Conservation (phyloP, 1,140 invertebrate genomes). For the Thalassaphorura encarpata region DNA sequence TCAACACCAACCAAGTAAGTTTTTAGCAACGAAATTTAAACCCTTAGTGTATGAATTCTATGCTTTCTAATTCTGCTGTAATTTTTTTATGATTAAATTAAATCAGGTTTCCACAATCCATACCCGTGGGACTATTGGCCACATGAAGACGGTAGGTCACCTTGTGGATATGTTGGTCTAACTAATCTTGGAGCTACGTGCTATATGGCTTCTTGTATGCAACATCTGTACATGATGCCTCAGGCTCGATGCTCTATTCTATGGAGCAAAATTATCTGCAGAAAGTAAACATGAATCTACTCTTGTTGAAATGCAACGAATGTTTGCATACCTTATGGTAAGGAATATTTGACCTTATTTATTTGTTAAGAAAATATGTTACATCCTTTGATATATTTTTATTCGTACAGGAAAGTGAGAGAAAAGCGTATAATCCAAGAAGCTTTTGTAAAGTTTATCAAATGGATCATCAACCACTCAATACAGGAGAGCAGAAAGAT, state of each 20-base stretch:
- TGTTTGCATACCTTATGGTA: conserved; percentile 87
- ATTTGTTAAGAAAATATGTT: not conserved
- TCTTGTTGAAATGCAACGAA: conserved; percentile 74
- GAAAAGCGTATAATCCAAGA: conserved; percentile 88
- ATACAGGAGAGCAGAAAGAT: conserved; percentile 94
- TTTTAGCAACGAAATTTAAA: conserved; percentile 16
- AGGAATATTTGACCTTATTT: conserved; percentile 19
- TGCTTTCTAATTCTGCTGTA: conserved; percentile 14
- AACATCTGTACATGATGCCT: conserved; percentile 94
- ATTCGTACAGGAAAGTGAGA: conserved; percentile 64
- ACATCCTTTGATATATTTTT: not conserved
- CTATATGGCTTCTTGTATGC: conserved; percentile 95
- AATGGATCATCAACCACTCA: conserved; percentile 90
- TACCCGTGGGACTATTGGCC: conserved; percentile 98
- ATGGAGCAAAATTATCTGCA: conserved; percentile 50
- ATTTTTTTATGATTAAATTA: conserved; percentile 19
- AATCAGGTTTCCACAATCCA: conserved; percentile 59
- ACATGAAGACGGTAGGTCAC: conserved; percentile 81
- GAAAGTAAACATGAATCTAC: conserved; percentile 69
- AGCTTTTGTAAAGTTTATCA: conserved; percentile 94
- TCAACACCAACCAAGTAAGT: conserved; percentile 68
- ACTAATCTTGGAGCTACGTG: conserved; percentile 92
- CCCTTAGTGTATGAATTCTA: conserved; percentile 4
- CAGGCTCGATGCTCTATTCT: conserved; percentile 74
- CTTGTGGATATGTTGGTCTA: conserved; percentile 87